Evolutionary conservation across 1,140 invertebrate species (phyloP).

Genomic region (Drosophila azteca): DNA sequence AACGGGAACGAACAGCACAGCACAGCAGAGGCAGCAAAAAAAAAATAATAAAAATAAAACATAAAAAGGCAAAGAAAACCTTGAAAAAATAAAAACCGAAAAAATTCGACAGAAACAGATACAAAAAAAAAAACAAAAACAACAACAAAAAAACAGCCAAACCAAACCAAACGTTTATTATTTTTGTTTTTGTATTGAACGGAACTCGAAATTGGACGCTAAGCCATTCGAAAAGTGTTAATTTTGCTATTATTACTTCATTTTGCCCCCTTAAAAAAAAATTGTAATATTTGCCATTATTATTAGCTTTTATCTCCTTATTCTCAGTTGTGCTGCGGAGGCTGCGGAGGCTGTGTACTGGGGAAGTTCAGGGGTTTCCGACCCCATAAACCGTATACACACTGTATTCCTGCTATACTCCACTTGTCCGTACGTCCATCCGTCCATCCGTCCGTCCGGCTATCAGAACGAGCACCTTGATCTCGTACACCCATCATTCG

Average conservation of each 20-base stretch:
- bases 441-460: no score
- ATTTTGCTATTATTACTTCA: conserved; percentile 8
- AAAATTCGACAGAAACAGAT: conserved; percentile 9
- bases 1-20: background rate
- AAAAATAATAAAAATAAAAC: conserved; percentile 33
- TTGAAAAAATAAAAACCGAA: conserved; percentile 41
- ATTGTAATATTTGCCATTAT: conserved; percentile 27
- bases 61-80: conserved; percentile 38
- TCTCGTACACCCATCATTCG: no score
- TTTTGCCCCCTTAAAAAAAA: conserved; percentile 6
- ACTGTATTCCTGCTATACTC: no score
- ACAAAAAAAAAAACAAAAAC: conserved; percentile 28
- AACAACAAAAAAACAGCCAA: conserved; percentile 1
- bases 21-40: conserved; percentile 14
- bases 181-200: conserved; percentile 43
- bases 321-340: no score
- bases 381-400: no score
- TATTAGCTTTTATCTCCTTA: background rate
- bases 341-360: no score
- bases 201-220: conserved; percentile 42
- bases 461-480: no score
- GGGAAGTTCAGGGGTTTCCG: no score
- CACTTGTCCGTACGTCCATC: no score
- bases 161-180: conserved; percentile 11
- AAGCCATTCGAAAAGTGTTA: conserved; percentile 40